These are phyloP conservation scores for Notothenia rossii DNA, from an alignment of 2,113 vertebrate species.

Conservation along the genomic window DNA sequence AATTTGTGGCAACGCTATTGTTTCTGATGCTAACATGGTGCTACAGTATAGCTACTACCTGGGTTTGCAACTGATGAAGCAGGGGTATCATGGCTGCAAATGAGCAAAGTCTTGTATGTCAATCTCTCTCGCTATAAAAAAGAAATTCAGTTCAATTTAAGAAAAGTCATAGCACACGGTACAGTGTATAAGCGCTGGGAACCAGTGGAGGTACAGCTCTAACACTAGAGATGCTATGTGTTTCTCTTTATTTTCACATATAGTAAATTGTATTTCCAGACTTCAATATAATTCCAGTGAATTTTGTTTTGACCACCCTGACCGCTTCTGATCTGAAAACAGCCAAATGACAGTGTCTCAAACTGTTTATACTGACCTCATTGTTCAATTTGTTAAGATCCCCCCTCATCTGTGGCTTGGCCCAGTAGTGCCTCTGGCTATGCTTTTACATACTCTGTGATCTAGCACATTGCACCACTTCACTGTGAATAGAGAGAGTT, in stretches of 20 bases:
- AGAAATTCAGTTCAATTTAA: conserved; percentile 4
- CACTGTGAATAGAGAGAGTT: conserved; percentile 72
- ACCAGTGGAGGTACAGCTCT: conserved; percentile 5
- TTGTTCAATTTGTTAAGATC: conserved; percentile 70
- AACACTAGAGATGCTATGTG: background rate
- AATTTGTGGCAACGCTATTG: too few relatives aligned
- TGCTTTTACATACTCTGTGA: conserved; percentile 74
- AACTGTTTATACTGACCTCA: conserved; percentile 72
- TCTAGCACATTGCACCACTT: conserved; percentile 73
- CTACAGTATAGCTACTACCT: background rate
- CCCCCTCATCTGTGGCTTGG: conserved; percentile 60
- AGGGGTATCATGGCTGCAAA: background rate
- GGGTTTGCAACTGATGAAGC: background rate
- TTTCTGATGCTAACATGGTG: background rate
- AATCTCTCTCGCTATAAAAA: background rate
- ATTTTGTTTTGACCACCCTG: conserved; percentile 49
- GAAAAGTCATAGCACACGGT: background rate
- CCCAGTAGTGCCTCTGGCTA: conserved; percentile 65
- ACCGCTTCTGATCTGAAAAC: conserved; percentile 53
- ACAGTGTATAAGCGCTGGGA: background rate
- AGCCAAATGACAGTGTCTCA: conserved; percentile 60
- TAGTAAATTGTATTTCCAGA: conserved; percentile 33
- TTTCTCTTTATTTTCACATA: conserved; percentile 5
- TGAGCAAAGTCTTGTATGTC: background rate
- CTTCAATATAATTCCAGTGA: conserved; percentile 43